These are phyloP conservation scores for Ephydatia muelleri DNA, from an alignment of 37 sponge, comb jelly and placozoan genomes.

Conservation along the genomic window DNA sequence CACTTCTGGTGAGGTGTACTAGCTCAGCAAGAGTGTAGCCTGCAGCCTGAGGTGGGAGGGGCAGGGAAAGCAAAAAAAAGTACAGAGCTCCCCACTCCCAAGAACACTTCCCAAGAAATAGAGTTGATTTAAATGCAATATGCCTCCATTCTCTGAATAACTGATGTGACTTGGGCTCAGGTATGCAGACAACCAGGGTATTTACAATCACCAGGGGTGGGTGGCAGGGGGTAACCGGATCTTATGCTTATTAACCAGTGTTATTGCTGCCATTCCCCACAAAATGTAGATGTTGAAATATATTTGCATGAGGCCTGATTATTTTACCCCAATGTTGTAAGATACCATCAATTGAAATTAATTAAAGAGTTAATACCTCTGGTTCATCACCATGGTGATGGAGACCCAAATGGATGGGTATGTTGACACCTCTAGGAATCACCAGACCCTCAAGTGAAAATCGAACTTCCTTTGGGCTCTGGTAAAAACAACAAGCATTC, in stretches of 20 bases:
- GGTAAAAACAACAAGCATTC: not conserved
- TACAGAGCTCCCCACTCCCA: too few relatives aligned
- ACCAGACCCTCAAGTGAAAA: slow-evolving; percentile 81
- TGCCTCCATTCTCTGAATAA: too few relatives aligned
- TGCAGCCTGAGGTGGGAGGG: too few relatives aligned
- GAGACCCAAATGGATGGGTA: slow-evolving; percentile 67
- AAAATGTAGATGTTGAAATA: too few relatives aligned
- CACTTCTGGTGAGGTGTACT: slow-evolving; percentile 61
- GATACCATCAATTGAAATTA: too few relatives aligned
- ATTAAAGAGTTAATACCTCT: too few relatives aligned
- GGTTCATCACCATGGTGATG: slow-evolving; percentile 94
- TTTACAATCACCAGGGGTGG: not conserved
- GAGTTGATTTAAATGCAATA: too few relatives aligned
- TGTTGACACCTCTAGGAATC: slow-evolving; percentile 39
- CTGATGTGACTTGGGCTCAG: not conserved
- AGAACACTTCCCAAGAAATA: too few relatives aligned
- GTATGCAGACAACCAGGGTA: not conserved
- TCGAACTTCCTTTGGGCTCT: slow-evolving; percentile 26
- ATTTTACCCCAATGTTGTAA: too few relatives aligned
- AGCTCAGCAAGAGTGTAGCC: slow-evolving; percentile 89
- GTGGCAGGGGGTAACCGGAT: not conserved
- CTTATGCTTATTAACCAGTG: too few relatives aligned
- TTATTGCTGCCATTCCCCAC: too few relatives aligned
- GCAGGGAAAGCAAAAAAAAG: not conserved
- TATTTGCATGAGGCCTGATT: too few relatives aligned